These are phyloP conservation scores for Cerastoderma edule DNA, from an alignment of 2,888 invertebrate genomes.

Conservation along the genomic window DNA sequence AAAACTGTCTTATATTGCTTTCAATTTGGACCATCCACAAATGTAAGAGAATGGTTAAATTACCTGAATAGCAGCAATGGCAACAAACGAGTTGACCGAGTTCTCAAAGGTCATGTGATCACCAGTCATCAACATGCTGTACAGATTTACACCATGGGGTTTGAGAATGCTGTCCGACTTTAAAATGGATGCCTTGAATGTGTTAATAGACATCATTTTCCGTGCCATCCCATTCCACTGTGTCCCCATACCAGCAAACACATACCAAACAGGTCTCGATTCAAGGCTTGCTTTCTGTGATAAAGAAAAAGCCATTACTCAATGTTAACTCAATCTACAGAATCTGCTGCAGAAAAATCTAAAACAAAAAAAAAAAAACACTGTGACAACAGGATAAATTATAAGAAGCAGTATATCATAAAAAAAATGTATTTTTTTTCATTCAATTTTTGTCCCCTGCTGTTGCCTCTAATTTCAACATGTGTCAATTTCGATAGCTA, in stretches of 20 bases:
- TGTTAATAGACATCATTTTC: constrained; percentile 92
- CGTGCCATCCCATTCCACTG: constrained; percentile 99
- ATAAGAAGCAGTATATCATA: too few relatives aligned
- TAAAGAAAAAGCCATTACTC: background rate
- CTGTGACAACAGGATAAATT: too few relatives aligned
- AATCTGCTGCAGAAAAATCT: too few relatives aligned
- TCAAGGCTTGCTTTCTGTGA: constrained; percentile 84
- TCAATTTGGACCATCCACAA: too few relatives aligned
- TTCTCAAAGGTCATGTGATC: constrained; percentile 92
- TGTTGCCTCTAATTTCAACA: too few relatives aligned
- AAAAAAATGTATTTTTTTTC: too few relatives aligned
- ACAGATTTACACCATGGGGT: constrained; percentile 92
- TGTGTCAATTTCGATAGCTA: too few relatives aligned
- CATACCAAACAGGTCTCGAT: constrained; percentile 94
- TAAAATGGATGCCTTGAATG: constrained; percentile 91
- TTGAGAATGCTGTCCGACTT: constrained; percentile 91
- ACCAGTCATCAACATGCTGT: constrained; percentile 90
- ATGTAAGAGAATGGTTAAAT: too few relatives aligned
- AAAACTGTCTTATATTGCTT: too few relatives aligned
- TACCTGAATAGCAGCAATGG: constrained; percentile 97
- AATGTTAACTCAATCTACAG: background rate
- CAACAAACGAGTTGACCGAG: constrained; percentile 94
- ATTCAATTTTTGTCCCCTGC: too few relatives aligned
- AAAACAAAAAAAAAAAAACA: too few relatives aligned
- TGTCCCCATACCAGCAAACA: constrained; percentile 99